phyloP scores from a whole-genome alignment of 2,797 vertebrate species.

The Gymnothorax javanicus region DNA sequence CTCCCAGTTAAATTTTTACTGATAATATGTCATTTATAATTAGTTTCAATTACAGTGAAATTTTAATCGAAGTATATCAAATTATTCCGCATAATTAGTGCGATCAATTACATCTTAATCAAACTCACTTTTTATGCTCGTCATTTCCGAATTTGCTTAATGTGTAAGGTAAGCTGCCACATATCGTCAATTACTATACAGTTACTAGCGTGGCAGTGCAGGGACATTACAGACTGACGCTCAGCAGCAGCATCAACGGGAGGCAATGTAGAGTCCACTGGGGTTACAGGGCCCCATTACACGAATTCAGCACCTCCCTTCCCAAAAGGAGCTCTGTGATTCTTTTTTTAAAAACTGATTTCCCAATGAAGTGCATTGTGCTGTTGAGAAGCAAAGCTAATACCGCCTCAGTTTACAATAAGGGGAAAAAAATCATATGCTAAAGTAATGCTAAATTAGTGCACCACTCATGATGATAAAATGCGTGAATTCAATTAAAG shows the following conservation, averaged over 20 bases:
- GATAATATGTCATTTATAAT: conserved; percentile 64
- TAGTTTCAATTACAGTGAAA: conserved; percentile 76
- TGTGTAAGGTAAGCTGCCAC: conserved; percentile 61
- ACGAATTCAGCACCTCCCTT: background rate
- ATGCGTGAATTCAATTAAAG: too few relatives aligned
- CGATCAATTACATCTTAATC: conserved; percentile 78
- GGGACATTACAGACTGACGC: background rate
- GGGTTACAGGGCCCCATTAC: too few relatives aligned
- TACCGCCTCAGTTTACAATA: background rate
- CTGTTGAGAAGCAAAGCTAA: background rate
- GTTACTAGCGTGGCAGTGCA: conserved; percentile 1
- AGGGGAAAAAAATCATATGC: too few relatives aligned
- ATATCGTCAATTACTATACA: conserved; percentile 24
- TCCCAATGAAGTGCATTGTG: background rate
- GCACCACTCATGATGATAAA: too few relatives aligned
- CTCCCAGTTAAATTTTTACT: background rate
- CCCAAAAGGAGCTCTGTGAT: background rate
- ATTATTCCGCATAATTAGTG: conserved; percentile 82
- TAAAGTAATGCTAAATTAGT: too few relatives aligned
- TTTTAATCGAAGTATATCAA: conserved; percentile 82
- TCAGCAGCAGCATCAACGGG: background rate
- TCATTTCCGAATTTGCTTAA: conserved; percentile 73
- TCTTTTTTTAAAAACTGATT: background rate
- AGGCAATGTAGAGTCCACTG: background rate
- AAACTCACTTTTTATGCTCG: conserved; percentile 69